Base-by-base conservation (phyloP, 2,113 vertebrate genomes). In the Dicerorhinus sumatrensis region DNA sequence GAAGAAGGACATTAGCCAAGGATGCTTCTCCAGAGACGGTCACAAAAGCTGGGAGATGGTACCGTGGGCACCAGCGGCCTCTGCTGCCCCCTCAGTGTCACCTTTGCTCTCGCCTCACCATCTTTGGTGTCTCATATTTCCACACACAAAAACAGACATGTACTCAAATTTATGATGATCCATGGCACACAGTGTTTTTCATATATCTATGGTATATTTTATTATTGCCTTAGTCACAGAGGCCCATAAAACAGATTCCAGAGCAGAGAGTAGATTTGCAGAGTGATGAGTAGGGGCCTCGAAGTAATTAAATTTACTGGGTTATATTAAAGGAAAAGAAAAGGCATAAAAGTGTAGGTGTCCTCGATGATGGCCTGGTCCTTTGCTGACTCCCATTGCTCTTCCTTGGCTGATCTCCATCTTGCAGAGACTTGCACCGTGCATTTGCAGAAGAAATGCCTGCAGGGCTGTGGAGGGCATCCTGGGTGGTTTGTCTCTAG, bases 291-390 rank as follows among this genome's bases (percentile, higher is more conserved):
- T 36, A 2, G 29, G n/a, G 39, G 4, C 17, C 54, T 39, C 4
- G 3, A 58, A 29, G 3, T 80, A 80, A 56, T 88, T 72, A 80
- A 65, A 79, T 97, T 82, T 76, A 91, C 70, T 95, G 87, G 85
- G 39, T 21, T 4, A 0, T 1, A 0, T 97, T 85, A n/a, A 89
- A 69, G 73, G 31, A 58, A 33, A 23, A 54, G 5, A 76, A 33
- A 39, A 1, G 7, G 20, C 13, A 23, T 54, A 31, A 65, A 17
- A 65, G 33, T 70, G 42, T 23, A 0, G 73, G 76, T 60, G 46
- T n/a, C 72, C 6, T 27, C 36, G 76, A 46, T 29, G 27, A 23
- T 65, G 69, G 18, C 27, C n/a, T 0, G 18, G 3, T 92, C 79
- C 96, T 67, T 72, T 51, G 56, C 82, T 25, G 94, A 92, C 84